Base-by-base conservation (phyloP, 1,140 invertebrate genomes). In the Scaptomyza graminum region DNA sequence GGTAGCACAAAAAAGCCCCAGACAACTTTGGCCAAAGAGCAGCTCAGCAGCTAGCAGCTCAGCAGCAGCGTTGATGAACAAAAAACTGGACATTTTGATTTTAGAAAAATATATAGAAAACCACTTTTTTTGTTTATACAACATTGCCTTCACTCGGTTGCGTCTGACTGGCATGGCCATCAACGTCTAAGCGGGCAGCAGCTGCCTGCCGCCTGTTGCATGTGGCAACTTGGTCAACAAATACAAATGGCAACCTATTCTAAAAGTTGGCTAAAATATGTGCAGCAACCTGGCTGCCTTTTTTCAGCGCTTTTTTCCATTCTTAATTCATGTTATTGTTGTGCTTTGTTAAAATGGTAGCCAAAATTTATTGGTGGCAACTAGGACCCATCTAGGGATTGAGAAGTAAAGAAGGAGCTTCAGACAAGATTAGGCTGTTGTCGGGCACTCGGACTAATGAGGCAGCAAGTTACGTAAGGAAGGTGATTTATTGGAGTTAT, bases 101-200 rank as follows among this genome's bases (percentile, higher is more conserved):
- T 88, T 88, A 88, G 83, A 83, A 88, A 87, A 88, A 79, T 88
- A 83, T 88, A 88, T 88, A 88, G 83, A 88, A 78, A 88, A 88
- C 83, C 84, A 88, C 83, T 88, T 88, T 88, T 84, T 85, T 87
- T 65, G 52, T 41, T 39, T 25, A 50, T 61, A 43, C 49, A 52
- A 47, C 49, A 52, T 59, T 73, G 75, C 60, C 56, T 65, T n/a
- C 46, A 25, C 47, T 49, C 22, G 22, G 2, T 60, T 62, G 57
- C 63, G 52, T 41, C 55, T 75, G 74, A 79, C 49, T 80, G 74
- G 62, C 76, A 76, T 73, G 61, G 55, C 75, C 80, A 76, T 76
- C 68, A 73, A 61, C 71, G 74, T 77, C 76, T 59, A 50, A 82
- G 69, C 67, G 46, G 49, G 70, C 69, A 82, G 72, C 55, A 65